Evolutionary conservation across 1,140 invertebrate species (phyloP).

Genomic region (Drosophila fuyamai): DNA sequence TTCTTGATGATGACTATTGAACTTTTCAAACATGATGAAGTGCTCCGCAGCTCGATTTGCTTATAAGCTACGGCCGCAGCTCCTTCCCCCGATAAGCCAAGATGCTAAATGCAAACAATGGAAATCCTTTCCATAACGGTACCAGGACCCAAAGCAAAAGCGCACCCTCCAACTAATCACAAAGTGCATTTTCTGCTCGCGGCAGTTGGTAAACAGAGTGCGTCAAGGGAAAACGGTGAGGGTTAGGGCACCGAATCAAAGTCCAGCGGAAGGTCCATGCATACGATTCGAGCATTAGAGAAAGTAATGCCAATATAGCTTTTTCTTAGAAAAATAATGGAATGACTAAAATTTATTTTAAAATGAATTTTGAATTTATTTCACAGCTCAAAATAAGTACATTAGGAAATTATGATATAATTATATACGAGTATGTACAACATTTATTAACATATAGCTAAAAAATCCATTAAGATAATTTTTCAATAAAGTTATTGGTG

Average conservation of each 20-base stretch:
- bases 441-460: too few species aligned
- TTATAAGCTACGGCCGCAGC: conserved; percentile 29
- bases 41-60: conserved; percentile 43
- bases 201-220: conserved; percentile 73
- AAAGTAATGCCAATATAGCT: neutral
- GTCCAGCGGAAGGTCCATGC: conserved; percentile 73
- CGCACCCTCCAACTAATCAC: conserved; percentile 79
- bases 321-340: neutral
- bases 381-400: too few species aligned
- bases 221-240: conserved; percentile 4
- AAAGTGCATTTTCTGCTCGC: conserved; percentile 80
- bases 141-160: conserved; percentile 23
- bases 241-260: conserved; percentile 60
- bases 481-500: too few species aligned
- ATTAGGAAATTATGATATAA: too few species aligned
- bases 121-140: conserved; percentile 42
- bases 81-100: conserved; percentile 29
- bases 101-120: conserved; percentile 61
- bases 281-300: conserved; percentile 69
- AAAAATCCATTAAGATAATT: too few species aligned
- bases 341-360: too few species aligned
- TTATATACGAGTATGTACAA: too few species aligned
- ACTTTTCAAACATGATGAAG: conserved; percentile 80
- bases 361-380: neutral
- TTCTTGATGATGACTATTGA: conserved; percentile 80